Evolutionary conservation across 2,888 invertebrate genomes (phyloP), one percentile per base, ranked within the genome.

Genomic region (Volucella zonaria): DNA sequence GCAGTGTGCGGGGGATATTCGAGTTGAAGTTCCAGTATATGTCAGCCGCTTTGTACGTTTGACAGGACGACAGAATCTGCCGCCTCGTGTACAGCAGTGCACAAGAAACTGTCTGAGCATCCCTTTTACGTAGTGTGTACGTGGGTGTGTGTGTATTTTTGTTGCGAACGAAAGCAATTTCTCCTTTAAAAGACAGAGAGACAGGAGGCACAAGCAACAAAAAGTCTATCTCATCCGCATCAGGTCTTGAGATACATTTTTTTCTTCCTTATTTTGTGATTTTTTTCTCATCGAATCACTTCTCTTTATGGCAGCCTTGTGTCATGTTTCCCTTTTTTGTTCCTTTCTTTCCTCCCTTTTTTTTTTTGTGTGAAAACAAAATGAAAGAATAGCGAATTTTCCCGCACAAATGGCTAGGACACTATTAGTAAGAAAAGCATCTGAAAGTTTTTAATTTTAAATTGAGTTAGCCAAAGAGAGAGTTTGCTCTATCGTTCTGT

Each of bases 161-260:
- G 73, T 79, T 83, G 83, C 83, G 76, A 56, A 73, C 83, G 71
- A 71, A 71, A 80, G 83, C 75, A 80, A 80, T 85, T 73, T 71
- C 49, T 45, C 47, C 70, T 71, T 64, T 31, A 31, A 31, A 31
- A 31, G 61, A 59, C 42, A 49, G 31, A 42, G 40, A 58, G 42
- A 52, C 52, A 58, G 38, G 38, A 38, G 47, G 58, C 47, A 47
- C 38, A 62, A 23, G 47, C 18, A 45, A 47, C n/a, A 2, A 68
- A 68, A 70, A 59, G 52, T 71, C 70, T 67, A 85, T 80, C 75
- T 76, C 62, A 76, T 85, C 75, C 75, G 68, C 83, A 80, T 85
- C 83, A 80, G 79, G 79, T 85, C 73, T 73, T 67, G 14, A 70
- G 61, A 75, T 67, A 71, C 75, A 64, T n/a, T 61, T 56, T 18